Conservation (phyloP, 2,113 vertebrate genomes). For the Kryptolebias marmoratus region DNA sequence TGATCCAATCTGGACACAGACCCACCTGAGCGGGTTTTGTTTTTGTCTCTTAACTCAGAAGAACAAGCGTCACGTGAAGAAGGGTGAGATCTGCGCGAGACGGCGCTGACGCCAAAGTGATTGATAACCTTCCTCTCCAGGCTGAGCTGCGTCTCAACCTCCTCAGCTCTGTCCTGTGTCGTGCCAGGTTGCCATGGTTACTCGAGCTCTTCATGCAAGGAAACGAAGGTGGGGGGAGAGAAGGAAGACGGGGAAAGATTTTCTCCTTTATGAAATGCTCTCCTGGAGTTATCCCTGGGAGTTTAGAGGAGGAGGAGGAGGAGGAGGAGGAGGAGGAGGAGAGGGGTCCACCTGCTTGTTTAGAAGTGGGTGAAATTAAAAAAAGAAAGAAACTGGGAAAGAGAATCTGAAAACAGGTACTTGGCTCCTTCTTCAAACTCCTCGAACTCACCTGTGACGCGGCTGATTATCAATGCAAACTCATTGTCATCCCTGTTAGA, state of each 20-base stretch:
- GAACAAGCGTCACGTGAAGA: slow-evolving; percentile 29
- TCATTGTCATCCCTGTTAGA: slow-evolving; percentile 53
- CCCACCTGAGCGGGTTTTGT: not conserved
- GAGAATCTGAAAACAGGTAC: not conserved
- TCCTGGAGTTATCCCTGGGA: slow-evolving; percentile 12
- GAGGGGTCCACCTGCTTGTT: slow-evolving; percentile 5
- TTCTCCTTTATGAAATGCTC: slow-evolving; percentile 28
- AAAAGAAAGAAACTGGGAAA: not conserved
- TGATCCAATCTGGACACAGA: not conserved
- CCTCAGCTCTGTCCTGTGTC: slow-evolving; percentile 54
- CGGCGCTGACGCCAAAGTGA: slow-evolving; percentile 49
- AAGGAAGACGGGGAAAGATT: not conserved
- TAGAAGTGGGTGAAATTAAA: no score
- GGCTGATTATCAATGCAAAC: slow-evolving; percentile 47
- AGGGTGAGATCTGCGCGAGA: slow-evolving; percentile 14
- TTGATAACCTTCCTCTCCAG: slow-evolving; percentile 60
- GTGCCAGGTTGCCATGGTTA: slow-evolving; percentile 74
- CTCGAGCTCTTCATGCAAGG: slow-evolving; percentile 48
- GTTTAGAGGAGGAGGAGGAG: slow-evolving; percentile 6
- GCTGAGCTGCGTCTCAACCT: slow-evolving; percentile 55
- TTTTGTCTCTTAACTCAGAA: slow-evolving; percentile 26
- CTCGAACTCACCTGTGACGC: slow-evolving; percentile 10
- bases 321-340: not conserved
- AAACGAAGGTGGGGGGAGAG: not conserved
- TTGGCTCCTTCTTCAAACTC: slow-evolving; percentile 17